Evolutionary conservation across 2,113 vertebrate species (phyloP).

Genomic region (Balaeniceps rex): DNA sequence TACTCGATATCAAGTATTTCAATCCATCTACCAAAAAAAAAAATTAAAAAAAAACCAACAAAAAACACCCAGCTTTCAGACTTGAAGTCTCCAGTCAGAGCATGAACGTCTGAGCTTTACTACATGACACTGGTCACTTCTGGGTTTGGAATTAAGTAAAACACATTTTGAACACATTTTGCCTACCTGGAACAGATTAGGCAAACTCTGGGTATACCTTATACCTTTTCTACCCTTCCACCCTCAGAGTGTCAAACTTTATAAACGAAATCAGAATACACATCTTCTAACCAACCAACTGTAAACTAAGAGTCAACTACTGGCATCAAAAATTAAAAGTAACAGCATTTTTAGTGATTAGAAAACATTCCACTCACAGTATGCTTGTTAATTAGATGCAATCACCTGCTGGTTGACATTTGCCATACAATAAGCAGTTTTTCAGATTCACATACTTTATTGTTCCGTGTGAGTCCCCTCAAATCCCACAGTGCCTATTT

Average conservation of each 20-base stretch:
- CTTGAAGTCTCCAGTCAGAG: neutral
- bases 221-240: constrained; percentile 1
- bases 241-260: neutral
- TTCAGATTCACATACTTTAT: constrained; percentile 18
- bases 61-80: neutral
- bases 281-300: neutral
- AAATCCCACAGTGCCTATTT: neutral
- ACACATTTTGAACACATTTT: neutral
- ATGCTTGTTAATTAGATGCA: constrained; percentile 33
- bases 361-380: neutral
- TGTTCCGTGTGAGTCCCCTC: neutral
- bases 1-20: neutral
- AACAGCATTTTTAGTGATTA: neutral
- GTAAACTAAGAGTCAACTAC: neutral
- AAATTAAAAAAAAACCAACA: neutral
- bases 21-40: neutral
- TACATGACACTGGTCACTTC: neutral
- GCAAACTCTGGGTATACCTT: neutral
- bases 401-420: constrained; percentile 33
- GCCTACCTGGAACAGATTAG: constrained; percentile 28
- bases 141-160: constrained; percentile 11
- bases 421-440: constrained; percentile 33
- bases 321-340: neutral
- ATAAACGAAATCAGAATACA: neutral
- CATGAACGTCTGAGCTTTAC: neutral